Evolutionary conservation across 2,113 vertebrate genomes (phyloP), one percentile per base, ranked within the genome.

Genomic region (Vimba vimba): DNA sequence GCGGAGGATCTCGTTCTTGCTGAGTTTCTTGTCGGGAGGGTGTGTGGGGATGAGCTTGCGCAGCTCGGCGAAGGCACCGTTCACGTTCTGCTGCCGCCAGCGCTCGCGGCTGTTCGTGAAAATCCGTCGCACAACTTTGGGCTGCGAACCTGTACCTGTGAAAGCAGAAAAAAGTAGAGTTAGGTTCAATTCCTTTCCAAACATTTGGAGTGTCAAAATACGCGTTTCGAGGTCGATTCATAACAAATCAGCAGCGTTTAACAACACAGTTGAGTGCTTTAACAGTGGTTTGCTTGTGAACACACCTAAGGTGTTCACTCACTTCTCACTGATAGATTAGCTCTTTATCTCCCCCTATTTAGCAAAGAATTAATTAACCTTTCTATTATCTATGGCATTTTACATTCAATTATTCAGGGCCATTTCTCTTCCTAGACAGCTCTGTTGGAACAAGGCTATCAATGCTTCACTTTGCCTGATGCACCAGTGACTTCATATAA

Each of bases 11-110:
- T 97, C 96, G 0, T 97, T 97, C 91, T 97, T 97, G 94, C 96
- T 97, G 43, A 97, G 96, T 73, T 97, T 97, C 88, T 96, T 97
- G 91, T 97, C 96, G 0, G 96, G 96, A 0, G 96, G 96, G 45
- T 97, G 96, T 0, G 96, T 96, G 68, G 96, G 96, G 77, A 97
- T 96, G 86, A 97, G 95, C 89, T 95, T 96, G 74, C 96, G 95
- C 43, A 97, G 96, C 88, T 96, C 96, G 0, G 96, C 94, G 0
- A 97, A 97, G 23, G 96, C 96, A 25, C 96, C 96, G 0, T 97
- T 97, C 86, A 97, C 96, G 0, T 97, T 97, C 93, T 97, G 96
- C 91, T 97, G 96, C 0, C 96, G 93, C 96, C 96, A 97, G 6
- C 96, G 89, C 89, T 97, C 96, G 23, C 96, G 92, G 89, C 95